Evolutionary conservation across 2,888 invertebrate species (phyloP).

Genomic region (Quadroppia sp.): DNA sequence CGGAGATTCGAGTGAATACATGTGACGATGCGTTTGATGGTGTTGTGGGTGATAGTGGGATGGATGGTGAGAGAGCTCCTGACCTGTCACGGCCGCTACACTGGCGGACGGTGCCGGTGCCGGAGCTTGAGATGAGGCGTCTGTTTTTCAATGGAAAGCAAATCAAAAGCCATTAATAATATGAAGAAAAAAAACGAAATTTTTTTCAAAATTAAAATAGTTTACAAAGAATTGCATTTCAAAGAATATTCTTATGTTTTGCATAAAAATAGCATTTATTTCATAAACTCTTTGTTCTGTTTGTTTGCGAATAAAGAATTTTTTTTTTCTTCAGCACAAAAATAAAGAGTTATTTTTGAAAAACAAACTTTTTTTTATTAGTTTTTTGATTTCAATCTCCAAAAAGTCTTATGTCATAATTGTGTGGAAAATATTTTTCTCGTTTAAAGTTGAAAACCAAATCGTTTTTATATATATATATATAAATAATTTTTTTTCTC

Average conservation of each 20-base stretch:
- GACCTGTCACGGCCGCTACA: conserved; percentile 45
- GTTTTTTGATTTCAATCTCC: neutral
- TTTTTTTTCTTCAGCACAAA: too few relatives aligned
- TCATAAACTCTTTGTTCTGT: neutral
- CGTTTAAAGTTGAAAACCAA: too few relatives aligned
- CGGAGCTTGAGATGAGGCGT: conserved; percentile 49
- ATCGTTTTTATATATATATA: too few relatives aligned
- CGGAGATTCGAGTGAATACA: conserved; percentile 41
- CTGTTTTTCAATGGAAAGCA: neutral
- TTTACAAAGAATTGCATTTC: neutral
- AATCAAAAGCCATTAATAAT: neutral
- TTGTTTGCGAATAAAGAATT: neutral
- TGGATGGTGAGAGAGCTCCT: conserved; percentile 7
- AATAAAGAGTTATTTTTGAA: neutral
- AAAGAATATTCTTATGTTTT: neutral
- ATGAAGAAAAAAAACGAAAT: too few relatives aligned
- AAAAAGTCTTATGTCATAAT: neutral
- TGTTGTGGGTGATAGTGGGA: conserved; percentile 20
- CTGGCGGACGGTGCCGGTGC: conserved; percentile 53
- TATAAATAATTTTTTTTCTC: too few relatives aligned
- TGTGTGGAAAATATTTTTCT: neutral
- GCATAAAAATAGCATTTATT: too few relatives aligned
- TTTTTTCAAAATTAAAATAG: too few relatives aligned
- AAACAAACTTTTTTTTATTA: neutral
- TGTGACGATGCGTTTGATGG: conserved; percentile 33